A percentile compares a stretch with the other conserved stretches of the same genome.
phyloP scores from a whole-genome alignment of 1,140 invertebrate species.

The Anagrus nilaparvatae region DNA sequence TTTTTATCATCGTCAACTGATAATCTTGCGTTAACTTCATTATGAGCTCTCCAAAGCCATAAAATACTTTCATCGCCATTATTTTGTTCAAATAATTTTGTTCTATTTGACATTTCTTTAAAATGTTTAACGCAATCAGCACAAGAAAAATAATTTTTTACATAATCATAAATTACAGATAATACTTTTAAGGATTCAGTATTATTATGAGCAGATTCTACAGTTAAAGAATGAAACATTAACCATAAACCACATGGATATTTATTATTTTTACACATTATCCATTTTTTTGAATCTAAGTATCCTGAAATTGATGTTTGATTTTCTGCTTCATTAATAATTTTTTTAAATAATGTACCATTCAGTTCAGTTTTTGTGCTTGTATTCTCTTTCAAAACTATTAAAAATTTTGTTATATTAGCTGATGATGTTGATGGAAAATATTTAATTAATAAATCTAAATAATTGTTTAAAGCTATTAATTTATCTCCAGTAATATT shows the following conservation, averaged over 20 bases:
- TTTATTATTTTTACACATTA: constrained; percentile 78
- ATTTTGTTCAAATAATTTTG: constrained; percentile 57
- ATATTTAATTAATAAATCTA: constrained; percentile 57
- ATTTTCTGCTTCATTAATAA: constrained; percentile 44
- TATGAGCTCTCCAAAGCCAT: constrained; percentile 94
- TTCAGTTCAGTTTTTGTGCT: constrained; percentile 38
- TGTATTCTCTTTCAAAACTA: constrained; percentile 41
- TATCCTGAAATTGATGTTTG: constrained; percentile 46
- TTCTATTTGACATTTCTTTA: constrained; percentile 59
- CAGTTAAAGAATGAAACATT: constrained; percentile 86
- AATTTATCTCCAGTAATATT: constrained; percentile 59
- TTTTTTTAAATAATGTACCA: constrained; percentile 47
- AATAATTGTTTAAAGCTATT: constrained; percentile 59
- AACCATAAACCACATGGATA: constrained; percentile 95
- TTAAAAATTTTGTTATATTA: constrained; percentile 53
- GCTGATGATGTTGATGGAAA: constrained; percentile 58
- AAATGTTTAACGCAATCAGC: constrained; percentile 85
- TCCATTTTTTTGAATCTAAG: constrained; percentile 54
- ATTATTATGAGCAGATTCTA: constrained; percentile 55
- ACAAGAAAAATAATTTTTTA: constrained; percentile 92
- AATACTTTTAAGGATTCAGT: constrained; percentile 58
- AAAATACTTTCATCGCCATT: constrained; percentile 66
- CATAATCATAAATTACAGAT: constrained; percentile 74
- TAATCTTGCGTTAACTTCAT: constrained; percentile 83
- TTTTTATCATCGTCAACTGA: constrained; percentile 80